Conservation (phyloP, 2,113 vertebrate genomes). For the Manacus vitellinus region DNA sequence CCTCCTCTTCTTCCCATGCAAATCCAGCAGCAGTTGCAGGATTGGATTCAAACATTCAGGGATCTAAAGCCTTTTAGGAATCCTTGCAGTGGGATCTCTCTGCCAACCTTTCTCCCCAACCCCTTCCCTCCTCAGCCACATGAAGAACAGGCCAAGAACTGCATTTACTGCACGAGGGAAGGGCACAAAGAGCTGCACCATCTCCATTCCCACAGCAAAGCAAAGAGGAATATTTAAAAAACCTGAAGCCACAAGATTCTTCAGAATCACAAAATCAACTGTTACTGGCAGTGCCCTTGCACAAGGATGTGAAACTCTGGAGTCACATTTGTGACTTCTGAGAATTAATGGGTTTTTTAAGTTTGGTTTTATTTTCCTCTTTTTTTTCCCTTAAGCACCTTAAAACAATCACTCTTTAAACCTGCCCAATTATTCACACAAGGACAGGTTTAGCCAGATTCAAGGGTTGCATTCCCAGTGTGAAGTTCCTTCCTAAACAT, state of each 20-base stretch:
- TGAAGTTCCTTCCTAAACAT: background rate
- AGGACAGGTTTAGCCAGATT: background rate
- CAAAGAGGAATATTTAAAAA: background rate
- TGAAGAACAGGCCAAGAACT: accelerated
- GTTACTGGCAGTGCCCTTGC: background rate
- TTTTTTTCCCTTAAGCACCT: background rate
- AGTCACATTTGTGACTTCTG: background rate
- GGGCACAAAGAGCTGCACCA: background rate
- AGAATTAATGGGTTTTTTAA: accelerated
- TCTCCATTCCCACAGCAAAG: background rate
- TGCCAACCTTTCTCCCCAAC: accelerated
- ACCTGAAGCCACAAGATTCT: background rate
- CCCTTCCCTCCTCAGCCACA: background rate
- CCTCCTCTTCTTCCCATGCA: background rate
- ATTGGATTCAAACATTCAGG: background rate
- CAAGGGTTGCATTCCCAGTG: background rate
- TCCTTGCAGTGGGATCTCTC: background rate
- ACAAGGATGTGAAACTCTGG: background rate
- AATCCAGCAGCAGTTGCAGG: background rate
- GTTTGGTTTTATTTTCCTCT: background rate
- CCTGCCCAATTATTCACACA: background rate
- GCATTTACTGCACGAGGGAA: background rate
- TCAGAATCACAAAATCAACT: background rate
- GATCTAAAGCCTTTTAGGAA: background rate
- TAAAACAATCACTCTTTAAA: background rate